Base-by-base conservation (phyloP, 2,797 vertebrate genomes). In the Amazona ochrocephala region DNA sequence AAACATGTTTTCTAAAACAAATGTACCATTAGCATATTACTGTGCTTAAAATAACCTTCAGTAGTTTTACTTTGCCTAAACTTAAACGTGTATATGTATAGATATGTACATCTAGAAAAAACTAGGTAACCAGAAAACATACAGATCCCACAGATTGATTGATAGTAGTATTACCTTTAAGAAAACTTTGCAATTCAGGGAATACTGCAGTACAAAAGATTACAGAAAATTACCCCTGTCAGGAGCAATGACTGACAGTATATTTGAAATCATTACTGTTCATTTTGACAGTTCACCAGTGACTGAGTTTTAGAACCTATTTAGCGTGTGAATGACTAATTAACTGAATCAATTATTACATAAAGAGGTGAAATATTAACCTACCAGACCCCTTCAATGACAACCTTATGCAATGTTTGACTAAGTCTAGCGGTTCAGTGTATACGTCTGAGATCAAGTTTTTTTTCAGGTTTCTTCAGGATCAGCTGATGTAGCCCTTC, bases 241-340 rank as follows among this genome's bases (percentile, higher is more conserved):
- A 91, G 74, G 60, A 96, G 62, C 72, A 89, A 86, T 90, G 41
- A 81, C 50, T 93, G 93, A 94, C 84, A 87, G 78, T 58, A 48
- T 93, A 80, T 83, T 95, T 96, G 85, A 96, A 95, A 94, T 61
- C 53, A 89, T 61, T 32, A 34, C 17, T 71, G 84, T 93, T 95
- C 45, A 90, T 94, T 96, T 78, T 86, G 91, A 93, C 93, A 97
- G 72, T 27, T 88, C 70, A 72, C 29, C 95, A 84, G 56, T 78
- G 44, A 89, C 85, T 84, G 80, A 66, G 18, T 53, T 91, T 92
- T 77, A 96, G 79, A 94, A 67, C 87, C 70, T 88, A 84, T 65
- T 44, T 93, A 75, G 6, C 24, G 68, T 34, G 53, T 93, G 89
- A 97, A 94, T 92, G 87, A 77, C 88, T 66, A 90, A 95, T 89